Percentiles rank a stretch among this genome's conserved stretches.
These are phyloP conservation scores for Zalophus californianus DNA, from an alignment of 2,797 vertebrate genomes.

Conservation along the genomic window DNA sequence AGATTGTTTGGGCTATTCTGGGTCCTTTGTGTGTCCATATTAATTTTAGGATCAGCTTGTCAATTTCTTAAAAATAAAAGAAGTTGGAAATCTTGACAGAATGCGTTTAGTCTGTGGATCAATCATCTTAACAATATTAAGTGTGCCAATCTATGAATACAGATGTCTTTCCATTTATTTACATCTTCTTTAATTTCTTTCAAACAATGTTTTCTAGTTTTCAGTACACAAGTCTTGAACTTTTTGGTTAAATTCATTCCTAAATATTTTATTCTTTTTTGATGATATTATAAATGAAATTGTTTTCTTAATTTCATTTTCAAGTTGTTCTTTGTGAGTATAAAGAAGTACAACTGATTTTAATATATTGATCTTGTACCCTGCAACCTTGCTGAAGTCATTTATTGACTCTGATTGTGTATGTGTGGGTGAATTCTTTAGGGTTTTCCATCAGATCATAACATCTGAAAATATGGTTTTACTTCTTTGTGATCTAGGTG, in stretches of 20 bases:
- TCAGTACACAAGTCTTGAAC: not conserved
- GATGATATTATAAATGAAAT: not conserved
- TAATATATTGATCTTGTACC: not conserved
- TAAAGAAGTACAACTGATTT: not conserved
- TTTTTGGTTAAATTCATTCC: constrained; percentile 3
- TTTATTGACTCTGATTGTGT: not conserved
- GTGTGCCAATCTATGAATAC: not conserved
- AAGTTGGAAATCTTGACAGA: not conserved
- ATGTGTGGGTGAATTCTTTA: not conserved
- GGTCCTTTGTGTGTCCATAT: not conserved
- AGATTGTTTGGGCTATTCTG: not conserved
- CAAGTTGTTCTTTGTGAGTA: not conserved
- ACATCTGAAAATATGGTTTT: not conserved
- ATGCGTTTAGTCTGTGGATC: not conserved
- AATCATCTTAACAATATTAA: not conserved
- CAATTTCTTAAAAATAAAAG: not conserved
- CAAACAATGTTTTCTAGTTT: not conserved
- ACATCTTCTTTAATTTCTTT: not conserved
- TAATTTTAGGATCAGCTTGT: not conserved
- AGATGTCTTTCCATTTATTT: not conserved
- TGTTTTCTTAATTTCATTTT: not conserved
- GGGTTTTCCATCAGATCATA: not conserved
- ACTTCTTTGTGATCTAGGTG: not conserved
- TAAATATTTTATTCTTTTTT: not conserved
- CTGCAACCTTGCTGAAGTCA: not conserved